These are phyloP conservation scores for Verasper variegatus DNA, from an alignment of 2,113 vertebrate genomes.

Conservation along the genomic window DNA sequence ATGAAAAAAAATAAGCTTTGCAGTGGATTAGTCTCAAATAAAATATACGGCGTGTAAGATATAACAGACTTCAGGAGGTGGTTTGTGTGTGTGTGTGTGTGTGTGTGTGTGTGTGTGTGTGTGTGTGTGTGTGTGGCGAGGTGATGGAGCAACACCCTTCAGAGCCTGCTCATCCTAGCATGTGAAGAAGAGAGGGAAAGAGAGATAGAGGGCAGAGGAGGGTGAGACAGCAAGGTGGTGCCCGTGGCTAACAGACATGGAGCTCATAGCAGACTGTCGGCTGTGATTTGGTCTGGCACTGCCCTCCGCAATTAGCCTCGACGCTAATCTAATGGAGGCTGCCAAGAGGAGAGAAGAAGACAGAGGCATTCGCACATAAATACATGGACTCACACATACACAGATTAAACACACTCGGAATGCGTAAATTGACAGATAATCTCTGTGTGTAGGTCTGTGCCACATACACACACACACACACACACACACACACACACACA, in stretches of 20 bases:
- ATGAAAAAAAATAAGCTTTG: slow-evolving; percentile 12
- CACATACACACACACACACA: background rate
- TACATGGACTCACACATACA: slow-evolving; percentile 14
- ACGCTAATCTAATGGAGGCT: slow-evolving; percentile 61
- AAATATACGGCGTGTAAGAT: slow-evolving; percentile 27
- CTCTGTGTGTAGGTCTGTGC: slow-evolving; percentile 26
- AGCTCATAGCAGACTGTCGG: slow-evolving; percentile 51
- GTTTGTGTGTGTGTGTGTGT: background rate
- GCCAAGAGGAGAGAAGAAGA: slow-evolving; percentile 47
- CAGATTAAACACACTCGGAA: slow-evolving; percentile 44
- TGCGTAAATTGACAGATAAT: slow-evolving; percentile 29
- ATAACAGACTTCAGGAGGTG: slow-evolving; percentile 7
- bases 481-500: no score
- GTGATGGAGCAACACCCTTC: slow-evolving; percentile 4
- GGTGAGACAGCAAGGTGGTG: slow-evolving; percentile 25
- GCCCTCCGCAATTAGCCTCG: slow-evolving; percentile 63
- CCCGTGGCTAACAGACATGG: slow-evolving; percentile 45
- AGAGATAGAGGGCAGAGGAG: background rate
- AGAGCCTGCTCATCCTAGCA: slow-evolving; percentile 37
- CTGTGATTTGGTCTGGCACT: slow-evolving; percentile 60
- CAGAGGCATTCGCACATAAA: slow-evolving; percentile 35
- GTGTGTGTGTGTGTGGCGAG: background rate
- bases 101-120: background rate
- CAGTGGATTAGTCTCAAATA: slow-evolving; percentile 17
- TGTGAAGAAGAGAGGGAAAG: slow-evolving; percentile 34